A percentile compares a stretch with the other conserved stretches of the same genome.
Evolutionary conservation across 2,113 vertebrate species (phyloP).

Genomic region (Callochromis pleurospilus): DNA sequence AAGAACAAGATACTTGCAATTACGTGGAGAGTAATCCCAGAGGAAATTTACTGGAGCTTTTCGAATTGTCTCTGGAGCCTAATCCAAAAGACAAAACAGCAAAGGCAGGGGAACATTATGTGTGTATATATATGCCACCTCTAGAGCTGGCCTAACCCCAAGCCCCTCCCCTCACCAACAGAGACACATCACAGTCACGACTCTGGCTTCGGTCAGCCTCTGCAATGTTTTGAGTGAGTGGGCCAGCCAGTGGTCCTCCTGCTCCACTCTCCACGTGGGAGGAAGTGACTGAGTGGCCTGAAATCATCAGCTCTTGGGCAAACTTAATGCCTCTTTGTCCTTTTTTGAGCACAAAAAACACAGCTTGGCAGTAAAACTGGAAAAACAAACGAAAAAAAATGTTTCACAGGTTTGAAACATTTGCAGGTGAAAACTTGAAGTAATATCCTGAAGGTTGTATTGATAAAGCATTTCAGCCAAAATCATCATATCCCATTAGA

Average conservation of each 20-base stretch:
- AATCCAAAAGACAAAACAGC: neutral
- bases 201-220: constrained; percentile 34
- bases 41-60: neutral
- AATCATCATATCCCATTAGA: constrained; percentile 3
- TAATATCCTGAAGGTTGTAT: neutral
- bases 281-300: constrained; percentile 27
- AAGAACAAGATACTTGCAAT: neutral
- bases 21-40: neutral
- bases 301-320: constrained; percentile 18
- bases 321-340: constrained; percentile 16
- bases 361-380: neutral
- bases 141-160: neutral
- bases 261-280: constrained; percentile 25
- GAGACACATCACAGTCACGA: constrained; percentile 17
- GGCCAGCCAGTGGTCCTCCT: neutral
- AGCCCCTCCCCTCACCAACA: neutral
- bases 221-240: constrained; percentile 46
- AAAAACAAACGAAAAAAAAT: neutral
- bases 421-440: neutral
- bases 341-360: neutral
- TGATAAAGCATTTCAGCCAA: neutral
- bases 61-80: neutral
- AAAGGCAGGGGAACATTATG: neutral
- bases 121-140: neutral
- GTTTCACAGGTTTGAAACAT: neutral